phyloP scores from a whole-genome alignment of 1,140 invertebrate species.

The Limonius californicus region DNA sequence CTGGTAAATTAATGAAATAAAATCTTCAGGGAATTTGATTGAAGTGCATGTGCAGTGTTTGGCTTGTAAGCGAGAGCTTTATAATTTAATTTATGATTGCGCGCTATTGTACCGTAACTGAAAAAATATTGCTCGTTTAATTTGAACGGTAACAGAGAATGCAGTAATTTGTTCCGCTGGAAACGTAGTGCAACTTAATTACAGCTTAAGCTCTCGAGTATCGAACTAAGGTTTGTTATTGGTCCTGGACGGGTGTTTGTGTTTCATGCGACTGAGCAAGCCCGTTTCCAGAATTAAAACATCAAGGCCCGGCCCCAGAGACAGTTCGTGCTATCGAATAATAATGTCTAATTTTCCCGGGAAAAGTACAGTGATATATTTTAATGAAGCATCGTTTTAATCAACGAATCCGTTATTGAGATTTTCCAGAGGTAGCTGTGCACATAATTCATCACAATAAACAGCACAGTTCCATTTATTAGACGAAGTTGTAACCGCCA shows the following conservation, averaged over 20 bases:
- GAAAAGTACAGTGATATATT: conserved; percentile 2
- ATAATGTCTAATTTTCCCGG: conserved; percentile 23
- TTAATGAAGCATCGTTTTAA: conserved; percentile 13
- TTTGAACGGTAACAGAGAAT: conserved; percentile 26
- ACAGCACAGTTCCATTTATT: conserved; percentile 4
- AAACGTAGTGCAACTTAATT: conserved; percentile 2
- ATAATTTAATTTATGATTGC: conserved; percentile 26
- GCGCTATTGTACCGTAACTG: conserved; percentile 15
- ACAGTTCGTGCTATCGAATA: conserved; percentile 20
- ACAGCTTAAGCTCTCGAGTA: neutral
- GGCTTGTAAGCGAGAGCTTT: conserved; percentile 18
- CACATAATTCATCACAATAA: neutral
- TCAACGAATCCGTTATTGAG: neutral
- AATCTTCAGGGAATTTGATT: no score
- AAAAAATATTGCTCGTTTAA: conserved; percentile 26
- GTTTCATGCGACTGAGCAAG: conserved; percentile 11
- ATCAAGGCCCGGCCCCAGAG: conserved; percentile 19
- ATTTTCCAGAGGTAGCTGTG: neutral
- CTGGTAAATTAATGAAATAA: no score
- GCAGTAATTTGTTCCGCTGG: conserved; percentile 15
- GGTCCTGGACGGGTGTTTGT: conserved; percentile 11
- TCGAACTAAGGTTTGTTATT: neutral
- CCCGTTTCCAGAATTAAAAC: conserved; percentile 21
- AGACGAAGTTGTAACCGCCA: conserved; percentile 7
- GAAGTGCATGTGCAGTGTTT: conserved; percentile 15